These are phyloP conservation scores for Zelleria hepariella DNA, from an alignment of 2,888 invertebrate species.

Conservation along the genomic window DNA sequence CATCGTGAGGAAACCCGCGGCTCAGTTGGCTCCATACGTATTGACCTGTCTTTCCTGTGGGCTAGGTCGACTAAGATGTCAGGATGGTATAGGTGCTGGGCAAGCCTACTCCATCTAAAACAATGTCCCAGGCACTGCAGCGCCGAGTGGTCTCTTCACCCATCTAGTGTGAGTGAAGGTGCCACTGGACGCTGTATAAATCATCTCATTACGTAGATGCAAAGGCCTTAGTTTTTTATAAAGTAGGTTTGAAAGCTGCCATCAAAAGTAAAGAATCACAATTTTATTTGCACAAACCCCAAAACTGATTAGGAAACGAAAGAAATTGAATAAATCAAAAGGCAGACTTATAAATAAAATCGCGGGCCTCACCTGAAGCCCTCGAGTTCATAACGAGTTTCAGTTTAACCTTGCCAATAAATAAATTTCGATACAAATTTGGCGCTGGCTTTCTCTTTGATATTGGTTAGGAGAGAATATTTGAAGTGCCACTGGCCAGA, in stretches of 20 bases:
- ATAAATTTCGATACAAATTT: slow-evolving; percentile 69
- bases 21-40: no score
- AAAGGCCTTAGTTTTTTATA: no score
- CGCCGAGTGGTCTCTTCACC: no score
- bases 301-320: slow-evolving; percentile 13
- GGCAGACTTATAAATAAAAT: slow-evolving; percentile 46
- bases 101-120: no score
- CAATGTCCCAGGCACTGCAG: no score
- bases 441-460: slow-evolving; percentile 25
- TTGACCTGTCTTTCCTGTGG: no score
- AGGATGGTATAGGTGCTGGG: no score
- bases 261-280: background rate
- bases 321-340: slow-evolving; percentile 43
- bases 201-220: no score
- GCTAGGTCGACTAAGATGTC: no score
- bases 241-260: background rate
- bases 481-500: background rate
- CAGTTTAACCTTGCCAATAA: slow-evolving; percentile 59
- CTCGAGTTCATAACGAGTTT: slow-evolving; percentile 62
- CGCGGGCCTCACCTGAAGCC: slow-evolving; percentile 43
- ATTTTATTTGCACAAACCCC: background rate
- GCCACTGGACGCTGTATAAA: no score
- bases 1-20: no score
- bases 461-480: background rate
- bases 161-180: no score